Conservation (phyloP, 2,113 vertebrate species). For the Psephotus haematonotus region DNA sequence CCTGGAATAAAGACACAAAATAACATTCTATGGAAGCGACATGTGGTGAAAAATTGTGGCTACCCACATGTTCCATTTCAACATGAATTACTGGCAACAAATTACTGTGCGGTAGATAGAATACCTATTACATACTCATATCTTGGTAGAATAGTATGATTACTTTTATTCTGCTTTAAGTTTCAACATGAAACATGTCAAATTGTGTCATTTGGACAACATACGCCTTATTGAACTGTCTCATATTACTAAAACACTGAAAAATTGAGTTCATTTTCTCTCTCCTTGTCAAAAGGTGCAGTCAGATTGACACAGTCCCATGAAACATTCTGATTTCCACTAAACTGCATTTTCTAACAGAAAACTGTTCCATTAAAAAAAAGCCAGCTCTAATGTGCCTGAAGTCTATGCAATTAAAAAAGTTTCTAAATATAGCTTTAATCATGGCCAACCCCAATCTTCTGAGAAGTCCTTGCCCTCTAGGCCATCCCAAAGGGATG, state of each 20-base stretch:
- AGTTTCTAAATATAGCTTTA: constrained; percentile 71
- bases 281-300: constrained; percentile 9
- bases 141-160: neutral
- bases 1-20: neutral
- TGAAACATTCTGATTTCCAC: constrained; percentile 36
- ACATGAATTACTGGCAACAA: neutral
- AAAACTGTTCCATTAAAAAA: constrained; percentile 33
- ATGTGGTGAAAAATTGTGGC: neutral
- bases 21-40: neutral
- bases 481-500: constrained; percentile 65
- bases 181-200: neutral
- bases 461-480: constrained; percentile 62
- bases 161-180: neutral
- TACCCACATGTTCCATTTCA: neutral
- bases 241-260: neutral
- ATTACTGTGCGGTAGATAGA: neutral
- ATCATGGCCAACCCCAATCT: constrained; percentile 65
- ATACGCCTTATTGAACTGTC: neutral
- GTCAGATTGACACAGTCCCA: constrained; percentile 22
- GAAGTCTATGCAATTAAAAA: constrained; percentile 70
- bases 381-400: constrained; percentile 50
- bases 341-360: constrained; percentile 26
- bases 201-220: neutral
- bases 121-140: neutral
- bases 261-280: constrained; percentile 33